Base-by-base conservation (phyloP, 2,797 vertebrate species). In the Capromys pilorides region DNA sequence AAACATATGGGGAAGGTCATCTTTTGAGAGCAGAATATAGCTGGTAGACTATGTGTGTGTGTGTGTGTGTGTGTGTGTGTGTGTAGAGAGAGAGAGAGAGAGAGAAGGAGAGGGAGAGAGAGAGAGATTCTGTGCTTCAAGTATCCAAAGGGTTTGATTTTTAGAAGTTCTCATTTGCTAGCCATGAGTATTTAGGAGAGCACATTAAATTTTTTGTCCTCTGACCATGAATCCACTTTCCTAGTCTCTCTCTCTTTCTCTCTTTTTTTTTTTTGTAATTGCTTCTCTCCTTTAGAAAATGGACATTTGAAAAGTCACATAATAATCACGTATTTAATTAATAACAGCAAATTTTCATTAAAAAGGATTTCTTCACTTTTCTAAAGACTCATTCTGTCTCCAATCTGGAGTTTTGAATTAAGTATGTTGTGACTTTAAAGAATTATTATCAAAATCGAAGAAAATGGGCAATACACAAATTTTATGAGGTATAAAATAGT, bases 1-100 rank as follows among this genome's bases (percentile, higher is more conserved):
- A 94, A 98, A 97, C 41, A 24, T 92, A 95, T 0, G 95, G 87
- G 19, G 84, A 97, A 98, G 86, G 78, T 97, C 96, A 96, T 96
- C 78, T 86, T 94, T 90, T 94, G 71, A 94, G 97, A 86, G 88
- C 19, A 54, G 93, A 96, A 94, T 64, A 51, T 81, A 95, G 91
- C 59, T 89, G 88, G 82, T 19, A 91, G 57, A 26, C 75, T 95
- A 19, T 26, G 12, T 28, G 51, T 84, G 36, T 10, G 54, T 54
- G 54, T 54, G 54, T 54, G 54, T 54, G 54, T 57, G 14, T 57
- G 14, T n/a, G n/a, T 24, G 51, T 84, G 31, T 10, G 85, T 0
- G 83, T 49, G 16, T 69, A 19, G 69, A 57, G 49, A 49, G 49
- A 49, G 49, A 49, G 49, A 49, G 49, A 49, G 49, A 49, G 49